Base-by-base conservation (phyloP, 2,888 invertebrate species). In the Ophraella communa region DNA sequence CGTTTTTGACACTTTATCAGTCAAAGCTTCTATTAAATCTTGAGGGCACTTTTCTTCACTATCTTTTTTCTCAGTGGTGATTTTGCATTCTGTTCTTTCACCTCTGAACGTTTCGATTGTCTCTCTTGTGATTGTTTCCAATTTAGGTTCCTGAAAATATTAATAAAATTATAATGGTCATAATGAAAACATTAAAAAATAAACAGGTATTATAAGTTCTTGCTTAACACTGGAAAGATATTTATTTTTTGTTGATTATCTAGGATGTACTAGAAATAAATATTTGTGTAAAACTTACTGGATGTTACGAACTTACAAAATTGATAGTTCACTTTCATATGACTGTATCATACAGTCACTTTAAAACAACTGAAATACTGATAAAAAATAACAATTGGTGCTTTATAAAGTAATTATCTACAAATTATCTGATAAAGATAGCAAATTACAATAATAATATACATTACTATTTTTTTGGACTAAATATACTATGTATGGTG, bases 81-180 rank as follows among this genome's bases (percentile, higher is more conserved):
- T 85, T 78, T 88, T 88, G 73, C 87, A 84, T 75, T 88, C 87
- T 4, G 87, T 87, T 69, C 86, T 83, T 73, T 87, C 87, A 30
- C 88, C 88, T 71, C 85, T 83, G 77, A 88, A 88, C 24, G 88
- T 87, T 81, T 88, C 87, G 58, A 88, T 87, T 56, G 88, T 89
- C 79, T 88, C 88, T 70, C 87, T 84, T 23, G 88, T 88, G 62
- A 89, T 85, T 57, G 88, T 87, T 78, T 88, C 88, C 67, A 88
- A 83, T 76, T 87, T 86, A 45, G 88, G 88, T 72, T 87, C 87
- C 81, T 88, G 51, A 14, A 64, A 65, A 39, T 5, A 35, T 1
- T 33, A 33, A 35, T 3, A 3, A 14, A 2, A 8, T 35, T 35
- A 2, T 35, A 35, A 35, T 33, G 1, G n/a, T n/a, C n/a, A n/a